Conservation (phyloP, 2,113 vertebrate species). For the Paralichthys olivaceus region DNA sequence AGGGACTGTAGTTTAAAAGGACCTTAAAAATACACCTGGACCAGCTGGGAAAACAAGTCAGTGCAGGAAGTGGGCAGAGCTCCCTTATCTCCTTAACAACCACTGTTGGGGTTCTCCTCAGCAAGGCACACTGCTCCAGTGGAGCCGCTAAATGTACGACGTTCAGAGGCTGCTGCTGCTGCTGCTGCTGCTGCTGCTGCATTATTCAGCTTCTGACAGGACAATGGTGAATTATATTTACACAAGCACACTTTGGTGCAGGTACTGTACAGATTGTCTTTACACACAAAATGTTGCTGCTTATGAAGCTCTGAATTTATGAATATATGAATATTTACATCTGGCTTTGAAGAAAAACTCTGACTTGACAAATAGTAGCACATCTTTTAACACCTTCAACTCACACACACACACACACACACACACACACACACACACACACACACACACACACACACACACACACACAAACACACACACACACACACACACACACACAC, state of each 20-base stretch:
- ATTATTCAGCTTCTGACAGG: conserved; percentile 22
- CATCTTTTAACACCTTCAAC: conserved; percentile 4
- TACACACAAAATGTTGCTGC: neutral
- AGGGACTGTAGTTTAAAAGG: conserved; percentile 37
- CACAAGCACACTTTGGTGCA: conserved; percentile 7
- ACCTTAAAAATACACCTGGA: conserved; percentile 45
- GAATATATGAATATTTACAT: conserved; percentile 7
- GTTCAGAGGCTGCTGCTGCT: conserved; percentile 10
- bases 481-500: neutral
- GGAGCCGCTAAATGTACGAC: conserved; percentile 40
- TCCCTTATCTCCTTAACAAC: conserved; percentile 28
- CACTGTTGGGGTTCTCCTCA: conserved; percentile 37
- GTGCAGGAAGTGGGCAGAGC: conserved; percentile 15
- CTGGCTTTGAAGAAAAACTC: conserved; percentile 1
- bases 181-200: neutral
- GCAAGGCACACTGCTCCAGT: conserved; percentile 30
- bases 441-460: too few relatives aligned
- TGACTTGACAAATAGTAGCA: neutral
- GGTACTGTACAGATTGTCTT: neutral
- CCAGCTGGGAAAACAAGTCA: conserved; percentile 28
- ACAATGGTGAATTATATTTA: conserved; percentile 11
- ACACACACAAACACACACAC: too few relatives aligned
- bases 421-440: neutral
- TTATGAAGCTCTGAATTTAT: neutral
- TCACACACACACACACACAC: neutral